These are phyloP conservation scores for Drosophila sp. DNA, from an alignment of 1,140 invertebrate species.

Conservation along the genomic window DNA sequence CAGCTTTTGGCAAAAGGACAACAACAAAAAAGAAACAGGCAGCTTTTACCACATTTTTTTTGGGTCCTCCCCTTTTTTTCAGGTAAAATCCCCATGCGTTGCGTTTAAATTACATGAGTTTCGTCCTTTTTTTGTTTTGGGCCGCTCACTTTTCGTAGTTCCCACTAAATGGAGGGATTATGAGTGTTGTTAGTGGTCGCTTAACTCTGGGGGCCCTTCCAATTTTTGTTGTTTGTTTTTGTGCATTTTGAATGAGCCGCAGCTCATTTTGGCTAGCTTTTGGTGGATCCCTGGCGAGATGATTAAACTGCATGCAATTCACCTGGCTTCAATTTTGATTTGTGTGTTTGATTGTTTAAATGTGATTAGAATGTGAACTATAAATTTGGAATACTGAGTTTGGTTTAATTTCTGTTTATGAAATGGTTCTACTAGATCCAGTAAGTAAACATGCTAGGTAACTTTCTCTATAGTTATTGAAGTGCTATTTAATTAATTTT, in stretches of 20 bases:
- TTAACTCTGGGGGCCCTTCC: conserved; percentile 26
- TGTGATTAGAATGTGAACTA: no score
- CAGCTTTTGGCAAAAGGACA: conserved; percentile 30
- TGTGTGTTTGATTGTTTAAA: not conserved
- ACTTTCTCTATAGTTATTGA: no score
- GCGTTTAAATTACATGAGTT: conserved; percentile 72
- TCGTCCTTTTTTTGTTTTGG: conserved; percentile 38
- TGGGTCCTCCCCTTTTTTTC: conserved; percentile 30
- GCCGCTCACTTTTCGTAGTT: conserved; percentile 36
- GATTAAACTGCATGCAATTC: conserved; percentile 1
- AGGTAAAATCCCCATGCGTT: conserved; percentile 58
- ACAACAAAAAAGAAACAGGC: not conserved
- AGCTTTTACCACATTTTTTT: conserved; percentile 29
- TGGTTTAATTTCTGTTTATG: no score
- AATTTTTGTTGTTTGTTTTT: not conserved
- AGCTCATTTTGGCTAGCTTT: conserved; percentile 8
- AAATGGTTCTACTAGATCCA: no score
- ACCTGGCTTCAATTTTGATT: not conserved
- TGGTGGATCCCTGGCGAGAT: not conserved
- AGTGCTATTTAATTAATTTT: no score
- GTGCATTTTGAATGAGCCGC: conserved; percentile 3
- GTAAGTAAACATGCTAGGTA: no score
- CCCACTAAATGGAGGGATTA: conserved; percentile 76
- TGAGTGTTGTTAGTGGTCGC: conserved; percentile 77
- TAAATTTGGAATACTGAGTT: no score